A percentile compares a stretch with the other conserved stretches of the same genome.
Conservation (phyloP, 2,888 invertebrate genomes). For the Glaucopsyche alexis region DNA sequence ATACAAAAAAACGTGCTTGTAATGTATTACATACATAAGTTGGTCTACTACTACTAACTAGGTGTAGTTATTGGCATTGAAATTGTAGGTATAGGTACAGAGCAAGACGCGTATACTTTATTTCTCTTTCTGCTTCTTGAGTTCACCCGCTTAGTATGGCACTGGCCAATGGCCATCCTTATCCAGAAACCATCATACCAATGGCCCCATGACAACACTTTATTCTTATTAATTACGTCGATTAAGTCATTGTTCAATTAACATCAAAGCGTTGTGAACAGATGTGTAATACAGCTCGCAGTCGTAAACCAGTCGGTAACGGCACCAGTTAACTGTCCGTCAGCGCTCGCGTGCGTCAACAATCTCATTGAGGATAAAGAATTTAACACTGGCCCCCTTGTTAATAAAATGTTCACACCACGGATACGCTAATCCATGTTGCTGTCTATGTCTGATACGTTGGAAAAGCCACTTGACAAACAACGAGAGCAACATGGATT, state of each 20-base stretch:
- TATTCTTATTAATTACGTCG: not conserved
- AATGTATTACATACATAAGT: no score
- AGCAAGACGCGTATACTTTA: no score
- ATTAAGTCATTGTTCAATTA: constrained; percentile 2
- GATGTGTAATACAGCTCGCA: not conserved
- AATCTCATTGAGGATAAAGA: not conserved
- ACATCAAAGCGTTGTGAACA: constrained; percentile 5
- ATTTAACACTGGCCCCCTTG: not conserved
- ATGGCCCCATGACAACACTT: not conserved
- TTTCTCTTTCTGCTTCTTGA: not conserved
- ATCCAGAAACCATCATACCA: not conserved
- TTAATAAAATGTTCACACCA: no score
- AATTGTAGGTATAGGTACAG: no score
- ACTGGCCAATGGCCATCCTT: no score
- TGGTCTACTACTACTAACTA: no score
- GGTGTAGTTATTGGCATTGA: no score
- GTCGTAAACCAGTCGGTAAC: constrained; percentile 29
- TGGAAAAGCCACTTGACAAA: no score
- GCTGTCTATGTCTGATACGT: no score
- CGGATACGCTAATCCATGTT: no score
- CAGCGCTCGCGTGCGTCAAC: not conserved
- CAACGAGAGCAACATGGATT: no score
- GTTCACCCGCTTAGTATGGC: not conserved
- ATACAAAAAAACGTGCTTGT: no score
- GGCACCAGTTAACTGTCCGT: not conserved